Evolutionary conservation across 53 echinoderm and acorn worm species (phyloP), one percentile per base, ranked within the genome.

Genomic region (Holothuria scabra): DNA sequence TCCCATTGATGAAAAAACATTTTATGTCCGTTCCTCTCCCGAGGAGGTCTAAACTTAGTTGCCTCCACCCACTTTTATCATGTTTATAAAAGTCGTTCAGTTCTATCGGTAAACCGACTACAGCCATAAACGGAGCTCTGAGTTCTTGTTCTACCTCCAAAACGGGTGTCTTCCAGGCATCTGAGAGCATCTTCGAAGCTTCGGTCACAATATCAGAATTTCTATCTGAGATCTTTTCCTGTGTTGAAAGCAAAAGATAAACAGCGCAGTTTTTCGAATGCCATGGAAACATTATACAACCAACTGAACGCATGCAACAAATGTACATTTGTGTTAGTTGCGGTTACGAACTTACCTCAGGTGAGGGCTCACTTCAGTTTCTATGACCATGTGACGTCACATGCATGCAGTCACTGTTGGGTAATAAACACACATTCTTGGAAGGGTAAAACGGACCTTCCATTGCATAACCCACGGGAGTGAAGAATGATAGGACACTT

Each of bases 151-250:
- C 60, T 7, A 74, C 61, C 1, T 72, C 49, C 10, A 88, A 16
- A 37, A 48, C 28, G 1, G 26, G 29, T 1, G 88, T 83, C 1
- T 88, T 35, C 83, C 83, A 88, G 25, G 88, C 72, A 20, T 72
- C 22, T 33, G 88, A 71, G 12, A 88, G 46, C 88, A 88, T 88
- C n/a, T 83, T 74, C 12, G 83, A 83, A 1, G 88, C 83, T 74
- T 75, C 70, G 33, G 72, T 59, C 10, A 63, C 63, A 22, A 88
- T 49, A 26, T 52, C 41, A 12, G 64, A 30, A 56, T 74, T 88
- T 18, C 78, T 35, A 31, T 65, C 79, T 13, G 76, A 76, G 66
- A 86, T 56, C 55, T 66, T 60, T 11, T 86, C 86, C 86, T 86
- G 65, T n/a, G n/a, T 41, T 5, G 28, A 64, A 21, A 12, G 12